Base-by-base conservation (phyloP, 92 coral and sea anemone genomes). In the Siderastrea siderea region DNA sequence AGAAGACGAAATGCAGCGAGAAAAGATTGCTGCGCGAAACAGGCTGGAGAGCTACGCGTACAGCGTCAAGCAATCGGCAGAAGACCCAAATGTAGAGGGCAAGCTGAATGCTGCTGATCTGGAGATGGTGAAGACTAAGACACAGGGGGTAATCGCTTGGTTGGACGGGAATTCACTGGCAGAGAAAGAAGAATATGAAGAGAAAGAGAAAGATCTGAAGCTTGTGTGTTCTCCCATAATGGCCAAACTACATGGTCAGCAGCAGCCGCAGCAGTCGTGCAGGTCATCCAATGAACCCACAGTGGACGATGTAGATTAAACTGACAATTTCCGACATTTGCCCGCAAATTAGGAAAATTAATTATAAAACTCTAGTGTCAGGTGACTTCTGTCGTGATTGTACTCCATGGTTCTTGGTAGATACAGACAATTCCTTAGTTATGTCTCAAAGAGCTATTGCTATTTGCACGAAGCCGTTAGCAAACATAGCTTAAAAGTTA, bases 121-220 rank as follows among this genome's bases (percentile, higher is more conserved):
- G 58, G 91, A 93, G 68, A 67, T 68, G 38, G 94, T 90, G 59
- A 72, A 87, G 67, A 57, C 63, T 57, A 93, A 90, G 78, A 75
- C 77, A 13, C 63, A 84, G 17, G 96, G 93, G 54, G 94, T 92
- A 51, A 81, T 95, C 17, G 84, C 71, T 61, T 95, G 95, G 96
- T 77, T 95, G 76, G 95, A 95, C 52, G 68, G 82, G 49, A 95
- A 93, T 58, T 71, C 94, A 11, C 45, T 86, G 75, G 96, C 98
- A 1, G 98, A 91, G 52, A 93, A 90, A 68, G 93, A 91, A n/a
- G 96, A 95, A 64, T 95, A 78, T 57, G 87, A 93, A 80, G 91
- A 84, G 15, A 84, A 93, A 84, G 93, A 95, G 86, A 91, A 90
- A 66, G 96, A 95, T 50, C 89, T 93, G 17, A 94, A 93, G 71